A percentile compares a stretch with the other conserved stretches of the same genome.
Conservation (phyloP, 2,797 vertebrate genomes). For the Kryptopterus vitreolus region DNA sequence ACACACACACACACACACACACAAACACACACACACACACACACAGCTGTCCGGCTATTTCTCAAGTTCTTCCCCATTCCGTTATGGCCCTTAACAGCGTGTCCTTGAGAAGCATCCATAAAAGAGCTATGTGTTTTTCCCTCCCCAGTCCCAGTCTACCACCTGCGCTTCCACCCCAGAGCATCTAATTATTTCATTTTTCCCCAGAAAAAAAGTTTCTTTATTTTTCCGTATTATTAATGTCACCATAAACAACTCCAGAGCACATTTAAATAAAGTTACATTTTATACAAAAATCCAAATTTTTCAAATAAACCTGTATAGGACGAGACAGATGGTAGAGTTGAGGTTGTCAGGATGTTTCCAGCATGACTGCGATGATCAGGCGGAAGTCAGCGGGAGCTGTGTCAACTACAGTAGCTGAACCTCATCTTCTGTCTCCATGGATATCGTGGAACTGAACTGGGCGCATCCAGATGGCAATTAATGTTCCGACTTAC, state of each 20-base stretch:
- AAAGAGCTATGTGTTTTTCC: constrained; percentile 18
- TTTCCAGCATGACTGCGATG: constrained; percentile 5
- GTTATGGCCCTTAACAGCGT: constrained; percentile 40
- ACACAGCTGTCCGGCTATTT: constrained; percentile 26
- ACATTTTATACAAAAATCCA: neutral
- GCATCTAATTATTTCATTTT: neutral
- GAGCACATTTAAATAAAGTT: constrained; percentile 13
- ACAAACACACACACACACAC: neutral
- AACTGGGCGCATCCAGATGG: constrained; percentile 31
- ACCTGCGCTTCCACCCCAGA: constrained; percentile 32
- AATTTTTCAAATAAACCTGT: constrained; percentile 17
- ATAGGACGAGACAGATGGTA: constrained; percentile 29
- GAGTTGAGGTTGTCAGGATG: constrained; percentile 4
- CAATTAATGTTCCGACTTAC: constrained; percentile 28
- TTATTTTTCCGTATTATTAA: neutral
- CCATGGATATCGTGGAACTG: constrained; percentile 31
- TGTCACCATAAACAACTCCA: neutral
- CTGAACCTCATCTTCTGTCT: constrained; percentile 28
- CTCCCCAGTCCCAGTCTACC: constrained; percentile 13
- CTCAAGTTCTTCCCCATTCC: constrained; percentile 33
- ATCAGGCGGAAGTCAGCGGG: constrained; percentile 15
- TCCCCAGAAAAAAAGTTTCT: neutral
- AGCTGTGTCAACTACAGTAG: constrained; percentile 21
- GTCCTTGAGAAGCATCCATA: constrained; percentile 38
- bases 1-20: neutral